Evolutionary conservation across 2,888 invertebrate genomes (phyloP).

Genomic region (Drosophila monieri): DNA sequence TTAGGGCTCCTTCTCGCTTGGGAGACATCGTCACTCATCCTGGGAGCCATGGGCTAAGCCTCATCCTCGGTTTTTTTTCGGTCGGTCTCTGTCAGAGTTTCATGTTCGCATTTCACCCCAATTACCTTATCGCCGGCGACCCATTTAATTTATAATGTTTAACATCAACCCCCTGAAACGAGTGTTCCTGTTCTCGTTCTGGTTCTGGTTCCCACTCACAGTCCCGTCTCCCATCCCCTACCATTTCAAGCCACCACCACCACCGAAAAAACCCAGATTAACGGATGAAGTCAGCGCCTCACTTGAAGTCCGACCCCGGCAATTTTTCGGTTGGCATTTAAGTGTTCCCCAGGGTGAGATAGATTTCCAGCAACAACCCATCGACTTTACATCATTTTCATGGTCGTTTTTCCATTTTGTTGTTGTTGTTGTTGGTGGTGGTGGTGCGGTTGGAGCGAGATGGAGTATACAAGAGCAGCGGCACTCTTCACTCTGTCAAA

Average conservation of each 20-base stretch:
- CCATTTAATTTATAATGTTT: constrained; percentile 82
- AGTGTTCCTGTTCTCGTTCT: constrained; percentile 27
- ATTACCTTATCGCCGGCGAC: constrained; percentile 83
- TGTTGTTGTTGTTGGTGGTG: constrained; percentile 32
- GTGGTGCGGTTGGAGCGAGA: constrained; percentile 58
- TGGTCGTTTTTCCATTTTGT: constrained; percentile 76
- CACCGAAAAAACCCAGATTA: constrained; percentile 57
- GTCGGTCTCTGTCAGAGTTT: constrained; percentile 26
- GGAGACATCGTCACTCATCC: constrained; percentile 28
- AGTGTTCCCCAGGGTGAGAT: constrained; percentile 83
- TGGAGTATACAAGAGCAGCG: constrained; percentile 1
- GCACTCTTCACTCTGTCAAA: constrained; percentile 71
- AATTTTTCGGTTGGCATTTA: constrained; percentile 80
- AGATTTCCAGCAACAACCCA: constrained; percentile 75
- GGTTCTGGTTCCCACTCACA: constrained; percentile 27
- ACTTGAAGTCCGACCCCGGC: constrained; percentile 49
- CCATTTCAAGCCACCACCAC: constrained; percentile 39
- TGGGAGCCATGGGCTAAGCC: constrained; percentile 1
- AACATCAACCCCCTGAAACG: constrained; percentile 62
- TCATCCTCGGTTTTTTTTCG: constrained; percentile 35
- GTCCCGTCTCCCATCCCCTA: constrained; percentile 35
- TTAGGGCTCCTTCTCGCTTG: constrained; percentile 37
- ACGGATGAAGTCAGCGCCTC: constrained; percentile 73
- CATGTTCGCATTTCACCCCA: constrained; percentile 82
- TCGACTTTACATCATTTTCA: constrained; percentile 77